Conservation (phyloP, 2,888 invertebrate genomes). For the Eurois occulta region DNA sequence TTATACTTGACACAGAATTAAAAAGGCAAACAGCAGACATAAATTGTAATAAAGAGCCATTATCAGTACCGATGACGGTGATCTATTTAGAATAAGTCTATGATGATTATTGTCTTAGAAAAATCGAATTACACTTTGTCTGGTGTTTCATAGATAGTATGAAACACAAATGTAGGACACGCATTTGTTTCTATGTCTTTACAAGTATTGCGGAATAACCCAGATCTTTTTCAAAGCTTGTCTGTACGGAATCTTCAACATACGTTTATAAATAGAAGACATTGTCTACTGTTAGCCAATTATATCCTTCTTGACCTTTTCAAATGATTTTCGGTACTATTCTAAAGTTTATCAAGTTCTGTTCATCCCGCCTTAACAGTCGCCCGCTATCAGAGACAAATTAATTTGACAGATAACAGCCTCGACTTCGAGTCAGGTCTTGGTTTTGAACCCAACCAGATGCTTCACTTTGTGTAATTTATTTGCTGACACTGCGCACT, state of each 20-base stretch:
- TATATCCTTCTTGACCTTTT: conserved; percentile 2
- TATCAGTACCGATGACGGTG: too few relatives aligned
- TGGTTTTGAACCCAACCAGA: background rate
- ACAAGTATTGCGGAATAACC: background rate
- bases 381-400: background rate
- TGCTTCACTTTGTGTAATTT: background rate
- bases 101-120: background rate
- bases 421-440: background rate
- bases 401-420: background rate
- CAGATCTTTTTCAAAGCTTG: background rate
- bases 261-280: background rate
- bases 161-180: background rate
- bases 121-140: background rate
- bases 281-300: conserved; percentile 2
- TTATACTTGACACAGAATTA: too few relatives aligned
- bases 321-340: background rate
- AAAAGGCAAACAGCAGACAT: too few relatives aligned
- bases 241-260: background rate
- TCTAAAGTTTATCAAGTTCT: background rate
- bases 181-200: background rate
- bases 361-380: background rate
- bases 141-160: background rate
- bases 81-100: too few relatives aligned
- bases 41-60: too few relatives aligned
- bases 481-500: background rate